phyloP scores from a whole-genome alignment of 1,140 invertebrate genomes.

The Xylocopa sonorina region DNA sequence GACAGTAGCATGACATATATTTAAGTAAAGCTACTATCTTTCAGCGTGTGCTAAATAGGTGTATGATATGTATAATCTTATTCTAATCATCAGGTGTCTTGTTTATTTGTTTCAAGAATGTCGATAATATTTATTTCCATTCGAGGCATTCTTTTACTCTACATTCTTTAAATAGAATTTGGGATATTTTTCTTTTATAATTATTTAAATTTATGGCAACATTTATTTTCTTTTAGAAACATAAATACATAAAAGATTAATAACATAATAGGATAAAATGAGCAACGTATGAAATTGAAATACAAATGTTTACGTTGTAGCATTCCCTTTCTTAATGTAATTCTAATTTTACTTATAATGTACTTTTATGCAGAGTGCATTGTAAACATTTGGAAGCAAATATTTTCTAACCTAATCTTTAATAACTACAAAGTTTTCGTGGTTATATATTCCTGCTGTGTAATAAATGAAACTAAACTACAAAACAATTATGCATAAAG shows the following conservation, averaged over 20 bases:
- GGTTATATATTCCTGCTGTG: background rate
- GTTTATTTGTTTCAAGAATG: background rate
- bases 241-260: background rate
- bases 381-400: background rate
- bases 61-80: background rate
- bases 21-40: background rate
- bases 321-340: too few species aligned
- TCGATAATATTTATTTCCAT: background rate
- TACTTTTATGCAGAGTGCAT: background rate
- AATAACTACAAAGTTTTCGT: background rate
- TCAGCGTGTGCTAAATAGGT: background rate
- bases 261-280: too few species aligned
- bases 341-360: background rate
- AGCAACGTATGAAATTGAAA: too few species aligned
- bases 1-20: background rate
- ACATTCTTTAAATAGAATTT: background rate
- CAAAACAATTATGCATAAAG: slow-evolving; percentile 38
- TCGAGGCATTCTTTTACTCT: background rate
- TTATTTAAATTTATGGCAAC: too few species aligned
- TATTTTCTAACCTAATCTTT: too few species aligned
- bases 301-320: too few species aligned
- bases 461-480: background rate
- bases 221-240: too few species aligned
- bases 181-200: background rate
- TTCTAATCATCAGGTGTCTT: background rate